Conservation (phyloP, 2,888 invertebrate genomes). For the Temnothorax unifasciatus region DNA sequence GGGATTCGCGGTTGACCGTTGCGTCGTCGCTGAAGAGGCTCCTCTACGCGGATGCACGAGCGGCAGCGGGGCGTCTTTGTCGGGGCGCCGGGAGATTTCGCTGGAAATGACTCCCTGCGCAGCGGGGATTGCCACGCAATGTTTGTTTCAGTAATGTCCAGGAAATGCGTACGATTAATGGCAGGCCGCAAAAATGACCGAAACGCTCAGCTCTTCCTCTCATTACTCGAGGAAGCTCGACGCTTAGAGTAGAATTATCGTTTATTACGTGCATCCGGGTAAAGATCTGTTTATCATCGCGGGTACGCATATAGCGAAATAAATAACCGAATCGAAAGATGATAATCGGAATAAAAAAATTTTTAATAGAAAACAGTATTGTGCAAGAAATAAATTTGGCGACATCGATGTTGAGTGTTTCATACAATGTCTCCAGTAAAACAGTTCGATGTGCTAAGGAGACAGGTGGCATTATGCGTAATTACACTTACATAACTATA, state of each 20-base stretch:
- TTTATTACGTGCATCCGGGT: conserved; percentile 2
- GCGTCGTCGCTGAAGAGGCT: conserved; percentile 8
- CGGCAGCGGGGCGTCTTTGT: conserved; percentile 44
- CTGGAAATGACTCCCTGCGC: conserved; percentile 35
- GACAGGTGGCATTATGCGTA: not conserved
- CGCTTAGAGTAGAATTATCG: conserved; percentile 16
- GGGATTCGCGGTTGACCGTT: not conserved
- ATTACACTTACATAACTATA: conserved; percentile 20
- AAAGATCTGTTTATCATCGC: not conserved
- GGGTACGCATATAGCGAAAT: not conserved
- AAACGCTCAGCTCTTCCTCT: conserved; percentile 26
- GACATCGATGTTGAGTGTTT: not conserved
- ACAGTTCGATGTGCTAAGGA: not conserved
- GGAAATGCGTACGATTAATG: conserved; percentile 46
- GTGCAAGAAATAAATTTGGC: not conserved
- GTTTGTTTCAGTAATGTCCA: conserved; percentile 48
- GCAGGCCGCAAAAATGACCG: conserved; percentile 31
- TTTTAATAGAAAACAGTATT: not conserved
- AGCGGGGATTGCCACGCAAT: conserved; percentile 45
- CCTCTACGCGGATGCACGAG: not conserved
- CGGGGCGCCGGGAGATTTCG: conserved; percentile 40
- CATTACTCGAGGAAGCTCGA: not conserved
- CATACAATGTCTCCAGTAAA: not conserved
- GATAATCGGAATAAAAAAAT: not conserved
- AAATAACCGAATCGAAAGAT: conserved; percentile 3